phyloP scores from a whole-genome alignment of 1,140 invertebrate species.

The Nephila pilipes region DNA sequence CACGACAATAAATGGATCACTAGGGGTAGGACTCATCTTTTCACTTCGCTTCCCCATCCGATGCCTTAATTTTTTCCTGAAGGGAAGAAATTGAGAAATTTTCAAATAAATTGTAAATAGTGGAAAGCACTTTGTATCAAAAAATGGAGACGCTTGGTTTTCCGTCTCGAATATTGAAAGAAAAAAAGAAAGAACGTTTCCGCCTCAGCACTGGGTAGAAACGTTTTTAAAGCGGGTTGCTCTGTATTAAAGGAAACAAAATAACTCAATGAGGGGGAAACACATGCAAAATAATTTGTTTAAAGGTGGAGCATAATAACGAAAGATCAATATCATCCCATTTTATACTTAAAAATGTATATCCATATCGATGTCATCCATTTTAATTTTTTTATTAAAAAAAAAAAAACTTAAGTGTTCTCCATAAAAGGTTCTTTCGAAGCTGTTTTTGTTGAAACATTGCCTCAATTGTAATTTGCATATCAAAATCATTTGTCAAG shows the following conservation, averaged over 20 bases:
- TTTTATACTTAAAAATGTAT: neutral
- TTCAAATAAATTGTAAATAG: constrained; percentile 39
- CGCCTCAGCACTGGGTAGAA: neutral
- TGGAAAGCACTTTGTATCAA: constrained; percentile 20
- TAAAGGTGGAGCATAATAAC: neutral
- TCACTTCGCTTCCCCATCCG: neutral
- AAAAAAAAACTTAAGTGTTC: neutral
- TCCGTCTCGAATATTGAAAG: neutral
- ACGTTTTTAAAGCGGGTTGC: neutral
- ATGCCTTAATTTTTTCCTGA: neutral
- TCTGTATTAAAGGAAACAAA: constrained; percentile 13
- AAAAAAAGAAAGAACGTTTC: neutral
- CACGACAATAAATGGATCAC: constrained; percentile 26
- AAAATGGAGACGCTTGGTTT: neutral
- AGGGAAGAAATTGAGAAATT: neutral
- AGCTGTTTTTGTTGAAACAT: constrained; percentile 2
- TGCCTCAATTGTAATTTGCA: constrained; percentile 19
- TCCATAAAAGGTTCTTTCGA: neutral
- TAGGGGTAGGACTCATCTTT: neutral
- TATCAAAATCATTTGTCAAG: constrained; percentile 18
- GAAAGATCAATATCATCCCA: neutral
- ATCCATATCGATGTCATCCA: constrained; percentile 2
- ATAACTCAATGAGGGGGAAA: neutral
- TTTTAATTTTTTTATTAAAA: neutral
- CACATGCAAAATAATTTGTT: neutral